These are phyloP conservation scores for Drosophila sordidapex DNA, from an alignment of 2,888 invertebrate species.

Conservation along the genomic window DNA sequence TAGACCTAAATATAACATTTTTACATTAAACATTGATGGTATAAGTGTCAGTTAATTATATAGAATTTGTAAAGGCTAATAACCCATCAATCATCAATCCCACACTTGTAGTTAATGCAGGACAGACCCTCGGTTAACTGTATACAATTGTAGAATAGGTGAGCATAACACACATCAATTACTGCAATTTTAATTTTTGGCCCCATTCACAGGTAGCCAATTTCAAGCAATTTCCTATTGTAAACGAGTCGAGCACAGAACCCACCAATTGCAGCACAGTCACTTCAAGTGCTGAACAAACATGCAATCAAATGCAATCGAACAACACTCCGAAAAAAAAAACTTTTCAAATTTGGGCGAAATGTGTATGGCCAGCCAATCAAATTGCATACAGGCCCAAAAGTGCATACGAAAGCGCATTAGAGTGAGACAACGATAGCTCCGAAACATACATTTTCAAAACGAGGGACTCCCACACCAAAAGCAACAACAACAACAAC, in stretches of 20 bases:
- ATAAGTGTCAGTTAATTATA: conserved; percentile 22
- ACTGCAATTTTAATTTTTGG: conserved; percentile 46
- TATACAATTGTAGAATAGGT: conserved; percentile 20
- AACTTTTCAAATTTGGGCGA: conserved; percentile 71
- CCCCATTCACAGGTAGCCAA: conserved; percentile 36
- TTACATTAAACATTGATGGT: conserved; percentile 16
- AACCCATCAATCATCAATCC: conserved; percentile 66
- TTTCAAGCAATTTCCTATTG: conserved; percentile 65
- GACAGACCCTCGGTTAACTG: conserved; percentile 17
- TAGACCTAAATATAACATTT: conserved; percentile 20
- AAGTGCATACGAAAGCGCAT: conserved; percentile 79
- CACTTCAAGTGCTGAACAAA: conserved; percentile 59
- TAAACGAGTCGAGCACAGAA: conserved; percentile 42
- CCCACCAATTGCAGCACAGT: conserved; percentile 70
- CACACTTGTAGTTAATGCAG: conserved; percentile 61
- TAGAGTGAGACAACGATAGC: conserved; percentile 76
- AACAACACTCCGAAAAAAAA: conserved; percentile 41
- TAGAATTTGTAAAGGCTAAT: conserved; percentile 31
- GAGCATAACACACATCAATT: conserved; percentile 45
- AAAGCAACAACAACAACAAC: conserved; percentile 39
- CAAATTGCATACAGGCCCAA: conserved; percentile 77
- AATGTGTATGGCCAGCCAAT: conserved; percentile 73
- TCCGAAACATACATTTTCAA: conserved; percentile 62
- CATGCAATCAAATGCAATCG: conserved; percentile 81
- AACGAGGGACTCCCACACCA: conserved; percentile 71